Conservation (phyloP, 2,797 vertebrate species). For the Aselliscus stoliczkanus region DNA sequence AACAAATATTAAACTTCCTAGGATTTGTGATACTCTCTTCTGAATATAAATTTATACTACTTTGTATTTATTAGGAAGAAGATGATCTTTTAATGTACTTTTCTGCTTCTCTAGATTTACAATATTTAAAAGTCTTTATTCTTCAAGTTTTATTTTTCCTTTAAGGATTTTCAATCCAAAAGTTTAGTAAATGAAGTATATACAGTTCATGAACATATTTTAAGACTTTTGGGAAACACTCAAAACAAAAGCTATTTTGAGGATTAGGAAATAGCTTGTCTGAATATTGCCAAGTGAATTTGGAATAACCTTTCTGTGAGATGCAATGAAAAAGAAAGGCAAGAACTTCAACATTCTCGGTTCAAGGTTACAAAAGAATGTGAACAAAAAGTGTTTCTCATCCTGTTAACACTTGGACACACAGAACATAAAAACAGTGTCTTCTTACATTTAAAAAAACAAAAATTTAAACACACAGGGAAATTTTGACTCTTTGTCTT, state of each 20-base stretch:
- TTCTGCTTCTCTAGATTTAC: slow-evolving; percentile 51
- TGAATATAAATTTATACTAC: background rate
- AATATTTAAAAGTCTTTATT: slow-evolving; percentile 58
- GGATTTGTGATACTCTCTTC: background rate
- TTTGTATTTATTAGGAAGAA: slow-evolving; percentile 29
- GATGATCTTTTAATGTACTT: slow-evolving; percentile 21
- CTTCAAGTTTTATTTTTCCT: slow-evolving; percentile 69
- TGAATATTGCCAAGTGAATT: slow-evolving; percentile 80
- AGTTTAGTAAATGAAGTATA: slow-evolving; percentile 54
- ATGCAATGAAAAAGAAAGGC: slow-evolving; percentile 75
- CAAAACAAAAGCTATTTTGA: slow-evolving; percentile 84
- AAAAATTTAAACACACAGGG: slow-evolving; percentile 8
- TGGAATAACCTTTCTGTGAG: slow-evolving; percentile 79
- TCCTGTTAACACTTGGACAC: slow-evolving; percentile 57
- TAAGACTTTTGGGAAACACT: slow-evolving; percentile 81
- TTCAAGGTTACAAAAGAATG: slow-evolving; percentile 73
- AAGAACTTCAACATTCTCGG: slow-evolving; percentile 69
- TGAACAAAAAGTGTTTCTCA: slow-evolving; percentile 60
- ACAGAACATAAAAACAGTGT: slow-evolving; percentile 48
- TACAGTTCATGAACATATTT: slow-evolving; percentile 73
- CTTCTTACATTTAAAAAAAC: slow-evolving; percentile 54
- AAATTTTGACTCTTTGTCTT: slow-evolving; percentile 58
- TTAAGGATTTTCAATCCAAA: slow-evolving; percentile 64
- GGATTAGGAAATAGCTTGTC: slow-evolving; percentile 84
- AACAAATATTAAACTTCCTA: background rate